Conservation (phyloP, 2,113 vertebrate genomes). For the Eubucco bourcierii region DNA sequence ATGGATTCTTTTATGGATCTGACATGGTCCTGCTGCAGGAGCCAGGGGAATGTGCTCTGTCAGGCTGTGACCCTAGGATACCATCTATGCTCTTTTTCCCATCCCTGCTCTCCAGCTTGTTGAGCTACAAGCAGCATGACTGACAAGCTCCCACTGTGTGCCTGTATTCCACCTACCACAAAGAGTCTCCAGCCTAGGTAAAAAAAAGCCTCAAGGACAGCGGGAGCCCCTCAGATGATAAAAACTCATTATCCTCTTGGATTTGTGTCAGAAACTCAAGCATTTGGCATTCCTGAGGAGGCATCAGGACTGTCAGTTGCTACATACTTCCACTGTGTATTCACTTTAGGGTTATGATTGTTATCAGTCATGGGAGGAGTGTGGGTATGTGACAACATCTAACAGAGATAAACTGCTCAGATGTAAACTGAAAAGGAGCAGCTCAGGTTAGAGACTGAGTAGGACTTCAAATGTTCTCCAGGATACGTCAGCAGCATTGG, state of each 20-base stretch:
- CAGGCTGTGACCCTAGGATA: not conserved
- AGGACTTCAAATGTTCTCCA: not conserved
- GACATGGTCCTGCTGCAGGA: not conserved
- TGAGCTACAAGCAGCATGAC: not conserved
- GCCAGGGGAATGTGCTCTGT: not conserved
- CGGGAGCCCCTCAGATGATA: not conserved
- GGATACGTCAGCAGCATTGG: rapidly evolving
- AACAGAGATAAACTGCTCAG: not conserved
- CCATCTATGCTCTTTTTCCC: not conserved
- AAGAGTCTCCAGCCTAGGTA: not conserved
- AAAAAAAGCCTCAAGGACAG: conserved; percentile 9
- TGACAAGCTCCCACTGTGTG: not conserved
- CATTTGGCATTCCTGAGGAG: not conserved
- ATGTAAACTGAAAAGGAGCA: not conserved
- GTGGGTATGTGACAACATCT: not conserved
- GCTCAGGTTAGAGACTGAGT: not conserved
- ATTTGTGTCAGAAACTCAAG: not conserved
- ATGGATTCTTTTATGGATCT: not conserved
- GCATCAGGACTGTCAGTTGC: not conserved
- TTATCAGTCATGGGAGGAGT: not conserved
- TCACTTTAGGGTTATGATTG: not conserved
- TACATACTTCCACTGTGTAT: not conserved
- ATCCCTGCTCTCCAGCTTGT: not conserved
- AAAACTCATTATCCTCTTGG: not conserved
- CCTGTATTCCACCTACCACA: not conserved